Evolutionary conservation across 2,797 vertebrate species (phyloP).

Genomic region (Poecilia gillii): DNA sequence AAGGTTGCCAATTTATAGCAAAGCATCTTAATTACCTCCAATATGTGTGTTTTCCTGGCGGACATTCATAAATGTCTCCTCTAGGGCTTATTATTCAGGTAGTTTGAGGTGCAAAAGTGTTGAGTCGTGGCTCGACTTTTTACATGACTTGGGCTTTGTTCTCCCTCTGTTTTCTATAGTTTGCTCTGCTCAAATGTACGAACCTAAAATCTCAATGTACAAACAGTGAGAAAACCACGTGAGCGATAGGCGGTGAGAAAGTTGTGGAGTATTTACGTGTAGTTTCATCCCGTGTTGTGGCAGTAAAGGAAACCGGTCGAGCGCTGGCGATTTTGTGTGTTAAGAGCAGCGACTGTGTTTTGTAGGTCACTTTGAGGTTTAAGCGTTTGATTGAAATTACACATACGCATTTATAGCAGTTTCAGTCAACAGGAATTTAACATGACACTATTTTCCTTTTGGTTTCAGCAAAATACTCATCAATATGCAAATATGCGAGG

Average conservation of each 20-base stretch:
- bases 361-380: constrained; percentile 1
- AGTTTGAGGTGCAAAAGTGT: constrained; percentile 75
- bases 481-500: constrained; percentile 28
- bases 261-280: constrained; percentile 61
- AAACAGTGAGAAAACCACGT: constrained; percentile 38
- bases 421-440: constrained; percentile 29
- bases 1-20: constrained; percentile 35
- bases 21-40: constrained; percentile 44
- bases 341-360: constrained; percentile 12
- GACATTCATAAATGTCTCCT: constrained; percentile 56
- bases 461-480: constrained; percentile 28
- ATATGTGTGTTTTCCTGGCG: constrained; percentile 22
- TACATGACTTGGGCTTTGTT: constrained; percentile 55
- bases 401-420: constrained; percentile 3
- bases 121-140: constrained; percentile 50
- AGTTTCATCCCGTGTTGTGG: constrained; percentile 55
- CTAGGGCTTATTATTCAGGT: constrained; percentile 77
- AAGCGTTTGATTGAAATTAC: constrained; percentile 2
- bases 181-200: constrained; percentile 15
- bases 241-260: constrained; percentile 50
- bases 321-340: constrained; percentile 55
- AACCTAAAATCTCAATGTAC: constrained; percentile 24
- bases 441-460: constrained; percentile 32
- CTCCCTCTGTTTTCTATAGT: constrained; percentile 32
- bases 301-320: constrained; percentile 44